Conservation (phyloP, 2,888 invertebrate genomes). For the Latrodectus hesperus region DNA sequence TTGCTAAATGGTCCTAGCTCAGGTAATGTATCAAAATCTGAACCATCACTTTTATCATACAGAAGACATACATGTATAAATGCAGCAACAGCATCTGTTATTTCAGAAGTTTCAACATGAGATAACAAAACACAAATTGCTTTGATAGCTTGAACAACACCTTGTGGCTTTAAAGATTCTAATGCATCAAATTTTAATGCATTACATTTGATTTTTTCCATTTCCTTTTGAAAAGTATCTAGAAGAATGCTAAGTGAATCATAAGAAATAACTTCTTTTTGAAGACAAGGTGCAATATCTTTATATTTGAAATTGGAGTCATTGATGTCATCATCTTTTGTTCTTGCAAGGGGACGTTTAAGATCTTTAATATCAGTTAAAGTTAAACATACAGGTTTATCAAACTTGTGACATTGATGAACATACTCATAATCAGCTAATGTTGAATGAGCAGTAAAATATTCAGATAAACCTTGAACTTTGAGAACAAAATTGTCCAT, state of each 20-base stretch:
- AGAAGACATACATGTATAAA: constrained; percentile 68
- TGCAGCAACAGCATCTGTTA: constrained; percentile 84
- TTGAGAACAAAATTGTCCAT: constrained; percentile 80
- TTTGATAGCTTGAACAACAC: constrained; percentile 92
- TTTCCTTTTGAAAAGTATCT: constrained; percentile 79
- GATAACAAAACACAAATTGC: constrained; percentile 92
- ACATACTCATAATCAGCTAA: constrained; percentile 94
- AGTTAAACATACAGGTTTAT: constrained; percentile 87
- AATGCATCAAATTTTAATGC: constrained; percentile 74
- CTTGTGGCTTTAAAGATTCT: constrained; percentile 77
- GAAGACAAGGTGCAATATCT: constrained; percentile 86
- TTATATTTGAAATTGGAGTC: constrained; percentile 85
- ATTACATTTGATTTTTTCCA: constrained; percentile 74
- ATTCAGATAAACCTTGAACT: constrained; percentile 92
- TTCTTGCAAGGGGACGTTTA: constrained; percentile 78
- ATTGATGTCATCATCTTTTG: constrained; percentile 83
- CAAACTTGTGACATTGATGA: constrained; percentile 92
- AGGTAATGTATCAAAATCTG: constrained; percentile 46
- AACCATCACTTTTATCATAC: constrained; percentile 52
- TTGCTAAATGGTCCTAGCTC: constrained; percentile 36
- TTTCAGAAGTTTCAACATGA: constrained; percentile 90
- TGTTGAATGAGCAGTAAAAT: constrained; percentile 87
- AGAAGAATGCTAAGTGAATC: constrained; percentile 89
- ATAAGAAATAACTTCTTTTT: constrained; percentile 84
- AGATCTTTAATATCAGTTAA: constrained; percentile 80